Conservation (phyloP, 2,888 invertebrate genomes). For the Noctuana brunneofusca region DNA sequence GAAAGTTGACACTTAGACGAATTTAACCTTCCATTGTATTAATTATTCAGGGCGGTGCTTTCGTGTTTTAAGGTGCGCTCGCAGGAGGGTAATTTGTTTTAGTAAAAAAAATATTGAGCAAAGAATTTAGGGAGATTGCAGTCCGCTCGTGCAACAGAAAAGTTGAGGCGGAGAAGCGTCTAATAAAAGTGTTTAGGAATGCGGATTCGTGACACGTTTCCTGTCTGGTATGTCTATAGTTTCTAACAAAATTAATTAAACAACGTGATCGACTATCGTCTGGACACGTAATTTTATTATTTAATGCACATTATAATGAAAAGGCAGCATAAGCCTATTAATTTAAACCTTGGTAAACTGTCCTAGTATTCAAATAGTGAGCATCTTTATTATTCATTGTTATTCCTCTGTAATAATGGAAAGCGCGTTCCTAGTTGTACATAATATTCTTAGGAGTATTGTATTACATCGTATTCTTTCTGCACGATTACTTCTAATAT, state of each 20-base stretch:
- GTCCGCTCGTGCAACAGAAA: slow-evolving; percentile 54
- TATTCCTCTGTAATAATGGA: no score
- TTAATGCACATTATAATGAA: no score
- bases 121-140: slow-evolving; percentile 75
- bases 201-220: slow-evolving; percentile 64
- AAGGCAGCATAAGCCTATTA: no score
- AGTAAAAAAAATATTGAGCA: slow-evolving; percentile 62
- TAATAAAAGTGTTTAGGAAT: slow-evolving; percentile 78
- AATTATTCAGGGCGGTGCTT: slow-evolving; percentile 80
- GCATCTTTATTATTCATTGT: no score
- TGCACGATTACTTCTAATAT: no score
- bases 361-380: no score
- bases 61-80: slow-evolving; percentile 77
- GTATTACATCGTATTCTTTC: no score
- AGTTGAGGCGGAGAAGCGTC: slow-evolving; percentile 57
- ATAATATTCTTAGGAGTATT: no score
- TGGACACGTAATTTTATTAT: no score
- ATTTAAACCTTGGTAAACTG: no score
- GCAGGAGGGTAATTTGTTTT: slow-evolving; percentile 77
- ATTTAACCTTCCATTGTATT: slow-evolving; percentile 82
- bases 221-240: slow-evolving; percentile 51
- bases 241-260: slow-evolving; percentile 40
- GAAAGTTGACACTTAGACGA: slow-evolving; percentile 80
- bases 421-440: no score
- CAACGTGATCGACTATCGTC: no score